phyloP scores from a whole-genome alignment of 2,113 vertebrate species.

The Silurus glanis region DNA sequence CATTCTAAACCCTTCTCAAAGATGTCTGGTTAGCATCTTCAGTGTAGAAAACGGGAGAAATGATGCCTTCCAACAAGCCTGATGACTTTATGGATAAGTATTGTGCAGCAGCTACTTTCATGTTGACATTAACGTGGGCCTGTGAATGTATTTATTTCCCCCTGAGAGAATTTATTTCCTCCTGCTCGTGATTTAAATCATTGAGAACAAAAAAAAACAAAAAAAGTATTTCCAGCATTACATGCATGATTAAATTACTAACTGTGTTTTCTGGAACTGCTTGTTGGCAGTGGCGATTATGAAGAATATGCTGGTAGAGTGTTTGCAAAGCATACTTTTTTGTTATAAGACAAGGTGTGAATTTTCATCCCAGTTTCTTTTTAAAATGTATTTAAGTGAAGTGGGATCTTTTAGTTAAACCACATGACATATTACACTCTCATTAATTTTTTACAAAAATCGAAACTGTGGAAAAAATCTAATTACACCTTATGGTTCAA shows the following conservation, averaged over 20 bases:
- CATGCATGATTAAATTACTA: no score
- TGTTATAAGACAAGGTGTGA: no score
- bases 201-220: background rate
- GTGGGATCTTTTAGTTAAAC: no score
- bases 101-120: background rate
- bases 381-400: no score
- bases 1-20: background rate
- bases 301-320: background rate
- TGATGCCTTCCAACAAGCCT: background rate
- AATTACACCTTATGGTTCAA: no score
- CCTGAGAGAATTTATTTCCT: background rate
- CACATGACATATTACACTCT: no score
- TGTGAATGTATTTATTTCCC: background rate
- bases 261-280: background rate
- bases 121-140: background rate
- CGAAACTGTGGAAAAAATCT: no score
- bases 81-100: no score
- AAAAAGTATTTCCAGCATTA: background rate
- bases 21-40: background rate
- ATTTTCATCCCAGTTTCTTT: no score
- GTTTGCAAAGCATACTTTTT: no score
- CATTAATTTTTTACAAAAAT: no score
- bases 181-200: background rate
- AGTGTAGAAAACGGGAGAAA: background rate
- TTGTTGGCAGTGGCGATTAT: background rate